Evolutionary conservation across 2,888 invertebrate species (phyloP), one percentile per base, ranked within the genome.

Genomic region (Polymixis lichenea): DNA sequence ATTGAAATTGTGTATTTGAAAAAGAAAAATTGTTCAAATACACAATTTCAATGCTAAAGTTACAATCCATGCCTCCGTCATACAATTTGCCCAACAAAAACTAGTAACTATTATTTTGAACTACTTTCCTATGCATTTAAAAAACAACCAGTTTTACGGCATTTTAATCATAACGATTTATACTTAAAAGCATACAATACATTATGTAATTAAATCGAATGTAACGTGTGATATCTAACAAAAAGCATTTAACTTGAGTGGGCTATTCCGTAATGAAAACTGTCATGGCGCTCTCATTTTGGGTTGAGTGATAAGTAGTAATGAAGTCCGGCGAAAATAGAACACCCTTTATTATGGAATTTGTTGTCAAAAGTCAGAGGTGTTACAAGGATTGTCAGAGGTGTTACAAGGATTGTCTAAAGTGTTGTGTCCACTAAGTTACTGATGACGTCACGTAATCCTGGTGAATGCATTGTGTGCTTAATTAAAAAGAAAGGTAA

Each of bases 261-360:
- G 91, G 88, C 90, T 90, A 92, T 92, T 93, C 90, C 86, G 85
- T 92, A 92, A 93, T 93, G 89, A 91, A 93, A 92, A 88, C 88
- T 88, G 87, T 90, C 90, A 90, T 90, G 88, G 88, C 81, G 88
- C 85, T 85, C 90, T 91, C 86, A 87, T 88, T 80, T 72, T 68
- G 74, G 64, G 68, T 72, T 71, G 67, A 79, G 75, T 62, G 58
- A 71, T 68, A 78, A 69, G 51, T 61, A 68, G 55, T 81, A n/a
- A 78, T 73, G 4, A 65, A 65, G 83, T 78, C 51, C 11, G n/a
- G 32, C 1, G 65, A 55, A 60, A 64, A 68, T 72, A 65, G 60
- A 65, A 67, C 49, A 65, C 0, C 19, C n/a, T 51, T 60, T 78
- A 46, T 80, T 60, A 65, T 58, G 7, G 17, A 28, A 32, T 32